Percentiles rank a stretch among this genome's conserved stretches.
phyloP scores from a whole-genome alignment of 2,888 invertebrate genomes.

The Mythimna ferrago region DNA sequence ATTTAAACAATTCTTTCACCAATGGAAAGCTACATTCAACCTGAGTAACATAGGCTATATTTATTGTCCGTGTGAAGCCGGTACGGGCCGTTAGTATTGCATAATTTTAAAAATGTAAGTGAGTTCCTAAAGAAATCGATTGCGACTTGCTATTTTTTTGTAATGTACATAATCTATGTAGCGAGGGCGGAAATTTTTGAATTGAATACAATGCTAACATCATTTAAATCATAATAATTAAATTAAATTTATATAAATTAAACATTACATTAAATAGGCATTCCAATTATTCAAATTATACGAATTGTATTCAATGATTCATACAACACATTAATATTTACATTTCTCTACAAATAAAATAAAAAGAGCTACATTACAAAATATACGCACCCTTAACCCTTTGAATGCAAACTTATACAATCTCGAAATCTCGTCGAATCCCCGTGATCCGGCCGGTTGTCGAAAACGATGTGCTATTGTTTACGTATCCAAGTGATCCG shows the following conservation, averaged over 20 bases:
- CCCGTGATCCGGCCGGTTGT: slow-evolving; percentile 79
- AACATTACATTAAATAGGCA: background rate
- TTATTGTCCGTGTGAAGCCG: too few relatives aligned
- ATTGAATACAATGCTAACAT: background rate
- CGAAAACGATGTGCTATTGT: slow-evolving; percentile 81
- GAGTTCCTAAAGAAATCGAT: background rate
- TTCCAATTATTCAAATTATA: background rate
- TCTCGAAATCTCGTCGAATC: slow-evolving; percentile 47
- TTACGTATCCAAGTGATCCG: slow-evolving; percentile 86
- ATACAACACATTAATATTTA: background rate
- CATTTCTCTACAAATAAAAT: slow-evolving; percentile 2
- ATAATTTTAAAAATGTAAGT: background rate
- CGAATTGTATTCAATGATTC: background rate
- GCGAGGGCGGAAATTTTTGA: background rate
- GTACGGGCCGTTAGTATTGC: too few relatives aligned
- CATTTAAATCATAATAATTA: slow-evolving; percentile 2
- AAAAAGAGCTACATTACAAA: slow-evolving; percentile 1
- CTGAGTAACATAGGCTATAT: too few relatives aligned
- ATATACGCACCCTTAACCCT: slow-evolving; percentile 45
- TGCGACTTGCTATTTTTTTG: slow-evolving; percentile 1
- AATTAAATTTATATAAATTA: background rate
- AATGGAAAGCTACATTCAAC: too few relatives aligned
- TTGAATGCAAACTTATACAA: slow-evolving; percentile 47
- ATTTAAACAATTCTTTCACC: too few relatives aligned
- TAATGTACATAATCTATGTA: background rate